These are phyloP conservation scores for Sphenopsis melanotis DNA, from an alignment of 2,797 vertebrate species.

Conservation along the genomic window DNA sequence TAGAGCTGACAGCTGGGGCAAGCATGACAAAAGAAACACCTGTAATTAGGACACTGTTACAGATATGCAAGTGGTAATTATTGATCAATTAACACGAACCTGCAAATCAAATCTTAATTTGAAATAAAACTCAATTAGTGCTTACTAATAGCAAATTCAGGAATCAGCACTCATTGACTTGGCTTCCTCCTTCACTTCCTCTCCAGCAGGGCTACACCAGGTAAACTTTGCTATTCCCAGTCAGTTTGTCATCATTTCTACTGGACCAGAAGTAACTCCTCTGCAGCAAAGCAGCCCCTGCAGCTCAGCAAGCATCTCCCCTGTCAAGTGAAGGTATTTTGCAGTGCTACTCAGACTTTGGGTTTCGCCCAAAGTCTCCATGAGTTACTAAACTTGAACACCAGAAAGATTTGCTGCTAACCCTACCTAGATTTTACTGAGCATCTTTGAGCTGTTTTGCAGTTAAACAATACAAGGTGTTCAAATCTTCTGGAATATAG, in stretches of 20 bases:
- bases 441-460: neutral
- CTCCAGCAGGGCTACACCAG: neutral
- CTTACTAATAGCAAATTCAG: neutral
- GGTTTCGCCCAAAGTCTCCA: neutral
- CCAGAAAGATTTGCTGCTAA: neutral
- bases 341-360: neutral
- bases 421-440: neutral
- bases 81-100: conserved; percentile 12
- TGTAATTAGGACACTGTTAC: neutral
- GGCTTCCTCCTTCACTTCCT: neutral
- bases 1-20: neutral
- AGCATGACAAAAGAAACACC: neutral
- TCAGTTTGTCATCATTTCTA: neutral
- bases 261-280: neutral
- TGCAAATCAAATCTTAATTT: conserved; percentile 16
- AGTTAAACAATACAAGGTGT: neutral
- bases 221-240: neutral
- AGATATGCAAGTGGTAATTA: conserved; percentile 25
- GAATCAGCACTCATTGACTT: neutral
- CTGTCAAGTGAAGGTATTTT: neutral
- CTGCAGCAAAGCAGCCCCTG: neutral
- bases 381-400: neutral
- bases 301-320: neutral
- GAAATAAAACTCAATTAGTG: conserved; percentile 25
- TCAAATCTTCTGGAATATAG: neutral